These are phyloP conservation scores for Schizaphis graminum DNA, from an alignment of 2,888 invertebrate species.

Conservation along the genomic window DNA sequence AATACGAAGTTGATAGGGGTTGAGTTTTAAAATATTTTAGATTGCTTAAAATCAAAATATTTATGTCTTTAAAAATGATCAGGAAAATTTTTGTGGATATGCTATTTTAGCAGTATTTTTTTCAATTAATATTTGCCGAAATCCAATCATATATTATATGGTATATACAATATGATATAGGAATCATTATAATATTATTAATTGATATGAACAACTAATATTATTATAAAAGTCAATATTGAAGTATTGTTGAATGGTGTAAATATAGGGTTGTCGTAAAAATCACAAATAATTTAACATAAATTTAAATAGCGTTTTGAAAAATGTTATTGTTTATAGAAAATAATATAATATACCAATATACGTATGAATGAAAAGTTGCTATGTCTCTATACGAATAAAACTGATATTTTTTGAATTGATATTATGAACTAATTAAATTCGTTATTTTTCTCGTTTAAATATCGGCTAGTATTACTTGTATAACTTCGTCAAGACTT, in stretches of 20 bases:
- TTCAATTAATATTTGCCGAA: neutral
- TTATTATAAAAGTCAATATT: neutral
- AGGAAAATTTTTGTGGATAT: neutral
- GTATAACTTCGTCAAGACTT: no score
- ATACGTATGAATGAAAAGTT: neutral
- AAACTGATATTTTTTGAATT: neutral
- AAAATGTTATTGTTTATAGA: neutral
- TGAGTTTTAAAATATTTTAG: neutral
- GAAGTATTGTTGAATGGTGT: neutral
- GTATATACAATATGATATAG: neutral
- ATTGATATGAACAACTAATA: no score
- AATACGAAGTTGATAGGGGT: neutral
- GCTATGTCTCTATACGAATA: neutral
- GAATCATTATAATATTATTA: neutral
- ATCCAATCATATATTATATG: neutral
- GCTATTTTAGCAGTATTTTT: neutral
- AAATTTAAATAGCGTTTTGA: neutral
- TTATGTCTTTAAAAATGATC: no score
- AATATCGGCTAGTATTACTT: no score
- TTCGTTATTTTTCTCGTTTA: neutral
- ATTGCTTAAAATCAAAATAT: neutral
- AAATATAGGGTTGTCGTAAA: neutral
- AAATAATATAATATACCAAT: neutral
- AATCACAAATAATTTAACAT: no score
- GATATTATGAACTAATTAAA: neutral